phyloP scores from a whole-genome alignment of 2,113 vertebrate genomes.

The Ginglymostoma cirratum region DNA sequence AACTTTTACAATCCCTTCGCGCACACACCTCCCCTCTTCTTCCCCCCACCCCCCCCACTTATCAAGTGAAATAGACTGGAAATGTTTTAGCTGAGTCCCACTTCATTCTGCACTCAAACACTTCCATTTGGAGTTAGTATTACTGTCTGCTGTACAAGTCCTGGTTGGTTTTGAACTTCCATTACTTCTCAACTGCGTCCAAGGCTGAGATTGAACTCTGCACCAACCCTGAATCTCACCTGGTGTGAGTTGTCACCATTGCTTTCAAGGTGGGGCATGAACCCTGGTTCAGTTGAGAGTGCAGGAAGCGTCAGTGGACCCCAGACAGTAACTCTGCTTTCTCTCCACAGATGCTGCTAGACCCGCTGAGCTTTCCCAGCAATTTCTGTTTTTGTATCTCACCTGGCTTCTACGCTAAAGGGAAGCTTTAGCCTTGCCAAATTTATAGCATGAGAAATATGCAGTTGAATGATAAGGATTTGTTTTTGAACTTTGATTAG shows the following conservation, averaged over 20 bases:
- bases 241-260: neutral
- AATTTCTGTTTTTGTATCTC: too few relatives aligned
- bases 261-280: too few relatives aligned
- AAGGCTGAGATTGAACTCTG: neutral
- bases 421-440: neutral
- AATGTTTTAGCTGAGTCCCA: neutral
- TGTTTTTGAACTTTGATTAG: neutral
- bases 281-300: too few relatives aligned
- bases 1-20: too few relatives aligned
- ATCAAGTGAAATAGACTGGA: too few relatives aligned
- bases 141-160: neutral
- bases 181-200: neutral
- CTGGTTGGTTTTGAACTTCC: neutral
- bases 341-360: too few relatives aligned
- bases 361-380: too few relatives aligned
- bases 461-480: neutral
- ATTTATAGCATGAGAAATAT: neutral
- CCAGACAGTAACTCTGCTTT: too few relatives aligned
- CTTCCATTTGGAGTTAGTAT: neutral
- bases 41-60: too few relatives aligned
- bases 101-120: neutral
- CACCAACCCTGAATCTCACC: neutral
- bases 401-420: neutral
- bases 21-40: too few relatives aligned
- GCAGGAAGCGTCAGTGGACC: too few relatives aligned